Percentiles rank a stretch among this genome's conserved stretches.
These are phyloP conservation scores for Pseudochaenichthys georgianus DNA, from an alignment of 2,797 vertebrate genomes.

Conservation along the genomic window DNA sequence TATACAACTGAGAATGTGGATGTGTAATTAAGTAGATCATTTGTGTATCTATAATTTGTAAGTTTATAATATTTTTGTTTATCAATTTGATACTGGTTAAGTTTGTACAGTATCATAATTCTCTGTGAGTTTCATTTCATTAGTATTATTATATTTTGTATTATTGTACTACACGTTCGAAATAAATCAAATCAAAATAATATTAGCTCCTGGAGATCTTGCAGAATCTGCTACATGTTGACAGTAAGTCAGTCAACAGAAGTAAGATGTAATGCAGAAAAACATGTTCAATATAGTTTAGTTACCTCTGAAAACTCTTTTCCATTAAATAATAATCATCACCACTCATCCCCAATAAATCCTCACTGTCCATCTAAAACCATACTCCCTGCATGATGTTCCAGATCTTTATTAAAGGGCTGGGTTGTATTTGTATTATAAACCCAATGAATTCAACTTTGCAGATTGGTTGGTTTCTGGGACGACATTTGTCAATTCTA, in stretches of 20 bases:
- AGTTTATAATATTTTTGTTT: no score
- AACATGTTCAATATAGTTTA: not conserved
- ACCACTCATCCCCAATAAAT: not conserved
- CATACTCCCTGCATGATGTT: not conserved
- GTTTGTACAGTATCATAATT: no score
- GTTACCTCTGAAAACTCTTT: not conserved
- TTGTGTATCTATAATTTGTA: no score
- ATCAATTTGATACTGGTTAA: no score
- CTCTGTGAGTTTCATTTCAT: no score
- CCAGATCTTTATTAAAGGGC: not conserved
- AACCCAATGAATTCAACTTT: not conserved
- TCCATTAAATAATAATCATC: not conserved
- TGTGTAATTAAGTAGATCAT: no score
- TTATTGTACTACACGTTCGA: no score
- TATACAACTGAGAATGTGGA: no score
- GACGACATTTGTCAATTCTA: not conserved
- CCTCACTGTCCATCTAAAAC: not conserved
- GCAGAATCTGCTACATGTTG: not conserved
- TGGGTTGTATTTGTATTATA: not conserved
- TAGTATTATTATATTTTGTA: no score
- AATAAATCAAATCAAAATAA: no score
- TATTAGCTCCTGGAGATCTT: not conserved
- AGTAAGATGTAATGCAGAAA: not conserved
- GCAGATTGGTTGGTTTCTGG: not conserved
- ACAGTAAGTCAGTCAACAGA: not conserved